A percentile compares a stretch with the other conserved stretches of the same genome.
phyloP scores from a whole-genome alignment of 1,140 invertebrate species.

The Tenebrio molitor region DNA sequence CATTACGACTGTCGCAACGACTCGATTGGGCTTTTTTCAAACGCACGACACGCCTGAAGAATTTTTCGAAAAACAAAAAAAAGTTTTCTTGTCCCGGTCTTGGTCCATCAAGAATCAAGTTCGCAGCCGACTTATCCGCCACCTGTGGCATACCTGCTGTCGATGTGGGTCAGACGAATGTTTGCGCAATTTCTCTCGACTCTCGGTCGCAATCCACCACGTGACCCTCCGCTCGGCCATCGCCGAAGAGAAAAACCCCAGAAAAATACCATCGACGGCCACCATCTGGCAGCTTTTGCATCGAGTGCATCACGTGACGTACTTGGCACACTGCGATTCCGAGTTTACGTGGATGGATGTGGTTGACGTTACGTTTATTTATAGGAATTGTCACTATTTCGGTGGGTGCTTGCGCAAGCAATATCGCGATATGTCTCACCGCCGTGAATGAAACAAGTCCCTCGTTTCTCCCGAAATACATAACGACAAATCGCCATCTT shows the following conservation, averaged over 20 bases:
- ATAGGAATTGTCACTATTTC: not conserved
- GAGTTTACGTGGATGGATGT: not conserved
- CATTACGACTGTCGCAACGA: too few species aligned
- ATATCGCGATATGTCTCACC: too few species aligned
- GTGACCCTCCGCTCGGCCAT: not conserved
- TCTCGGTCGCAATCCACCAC: not conserved
- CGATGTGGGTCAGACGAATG: conserved; percentile 18
- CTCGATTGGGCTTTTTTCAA: too few species aligned
- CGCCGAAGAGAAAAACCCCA: not conserved
- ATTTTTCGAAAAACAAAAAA: too few species aligned
- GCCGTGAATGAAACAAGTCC: too few species aligned
- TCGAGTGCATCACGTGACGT: not conserved
- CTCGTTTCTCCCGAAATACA: too few species aligned
- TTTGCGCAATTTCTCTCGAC: conserved; percentile 24
- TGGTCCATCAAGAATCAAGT: not conserved
- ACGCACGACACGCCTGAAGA: too few species aligned
- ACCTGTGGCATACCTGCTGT: conserved; percentile 18
- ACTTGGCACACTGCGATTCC: not conserved
- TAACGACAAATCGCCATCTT: too few species aligned
- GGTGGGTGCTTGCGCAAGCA: too few species aligned
- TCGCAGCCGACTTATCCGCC: conserved; percentile 10
- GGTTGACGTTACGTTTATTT: not conserved
- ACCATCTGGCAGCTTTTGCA: not conserved
- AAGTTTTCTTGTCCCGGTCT: too few species aligned
- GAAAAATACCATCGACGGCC: too few species aligned